phyloP scores from a whole-genome alignment of 2,797 vertebrate genomes.

The Notolepis coatsorum region DNA sequence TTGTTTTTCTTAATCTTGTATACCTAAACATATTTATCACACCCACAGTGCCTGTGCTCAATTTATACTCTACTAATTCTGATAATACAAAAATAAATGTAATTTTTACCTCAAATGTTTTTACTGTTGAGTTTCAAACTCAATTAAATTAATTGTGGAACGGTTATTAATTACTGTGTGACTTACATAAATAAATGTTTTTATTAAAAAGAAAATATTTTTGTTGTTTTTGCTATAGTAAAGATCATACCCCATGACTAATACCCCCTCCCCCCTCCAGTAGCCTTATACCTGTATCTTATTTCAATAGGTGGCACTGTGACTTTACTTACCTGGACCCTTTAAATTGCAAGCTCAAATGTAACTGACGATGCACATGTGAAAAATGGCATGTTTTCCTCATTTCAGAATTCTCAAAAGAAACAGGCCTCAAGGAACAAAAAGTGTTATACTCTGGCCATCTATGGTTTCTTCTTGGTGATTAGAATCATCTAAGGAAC shows the following conservation, averaged over 20 bases:
- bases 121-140: constrained; percentile 8
- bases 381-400: not conserved
- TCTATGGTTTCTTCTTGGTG: too few relatives aligned
- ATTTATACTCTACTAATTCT: not conserved
- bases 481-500: constrained; percentile 16
- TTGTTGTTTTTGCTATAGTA: not conserved
- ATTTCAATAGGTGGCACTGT: too few relatives aligned
- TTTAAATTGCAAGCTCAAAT: constrained; percentile 3
- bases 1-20: too few relatives aligned
- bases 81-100: too few relatives aligned
- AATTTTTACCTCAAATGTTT: not conserved
- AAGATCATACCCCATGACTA: not conserved
- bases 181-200: constrained; percentile 13
- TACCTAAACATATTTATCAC: too few relatives aligned
- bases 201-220: not conserved
- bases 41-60: not conserved
- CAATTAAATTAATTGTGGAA: not conserved
- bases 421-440: too few relatives aligned
- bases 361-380: not conserved
- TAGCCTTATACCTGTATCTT: not conserved
- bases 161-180: constrained; percentile 3
- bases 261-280: too few relatives aligned
- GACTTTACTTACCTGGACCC: not conserved
- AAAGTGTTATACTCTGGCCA: too few relatives aligned
- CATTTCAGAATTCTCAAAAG: not conserved